Evolutionary conservation across 2,797 vertebrate species (phyloP), one percentile per base, ranked within the genome.

Genomic region (Huso huso): DNA sequence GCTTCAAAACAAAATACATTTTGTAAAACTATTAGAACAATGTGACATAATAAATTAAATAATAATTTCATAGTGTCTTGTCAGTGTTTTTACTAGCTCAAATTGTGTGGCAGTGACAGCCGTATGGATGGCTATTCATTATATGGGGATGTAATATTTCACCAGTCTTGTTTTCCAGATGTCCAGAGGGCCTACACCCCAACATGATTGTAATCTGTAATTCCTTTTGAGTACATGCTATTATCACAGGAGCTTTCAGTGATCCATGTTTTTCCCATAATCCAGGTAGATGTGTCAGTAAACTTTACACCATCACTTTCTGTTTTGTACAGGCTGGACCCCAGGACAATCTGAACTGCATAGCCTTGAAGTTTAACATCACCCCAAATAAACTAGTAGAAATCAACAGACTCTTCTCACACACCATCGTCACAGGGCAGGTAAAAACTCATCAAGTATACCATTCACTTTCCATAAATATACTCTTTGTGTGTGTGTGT

Each of bases 351-450:
- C 87, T 99, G 67, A 97, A 92, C 86, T 93, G 92, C 77, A 95
- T 99, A 65, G 95, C 97, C 8, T 86, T 99, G 66, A 95, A 93
- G 72, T 99, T 96, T 82, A 98, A 99, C 79, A 72, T 97, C 83
- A 99, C 95, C 66, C 97, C 97, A 51, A 99, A 97, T 84, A 94
- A 95, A 77, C 87, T 99, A 78, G 95, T 98, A 76, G 94, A 98
- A 79, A 82, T 98, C 71, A 99, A 99, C 86, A 94, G 92, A 72
- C 94, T 99, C 75, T 98, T 93, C 76, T 92, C 93, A 0, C 95
- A 88, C 62, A 97, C 94, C 1, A 87, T 99, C 75, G 92, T 96
- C 77, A 91, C 95, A 48, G 94, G 96, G 73, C 96, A 98, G 94
- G 96, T 97, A 90, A 90, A 79, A 62, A 2, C 59, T 67, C 11